A percentile compares a stretch with the other conserved stretches of the same genome.
phyloP scores from a whole-genome alignment of 2,888 invertebrate genomes.

The Elgonia sp. region DNA sequence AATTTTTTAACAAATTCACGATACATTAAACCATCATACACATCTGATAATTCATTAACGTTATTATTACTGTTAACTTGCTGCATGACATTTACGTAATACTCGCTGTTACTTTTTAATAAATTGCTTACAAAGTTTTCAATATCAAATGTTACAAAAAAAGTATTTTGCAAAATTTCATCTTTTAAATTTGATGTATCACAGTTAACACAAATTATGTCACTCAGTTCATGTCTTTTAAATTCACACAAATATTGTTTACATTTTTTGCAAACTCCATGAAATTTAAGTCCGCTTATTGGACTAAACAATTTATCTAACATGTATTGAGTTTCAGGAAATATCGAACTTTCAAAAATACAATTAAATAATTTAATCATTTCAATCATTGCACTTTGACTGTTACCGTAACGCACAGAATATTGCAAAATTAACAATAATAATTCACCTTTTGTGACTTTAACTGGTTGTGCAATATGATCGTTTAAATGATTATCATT shows the following conservation, averaged over 20 bases:
- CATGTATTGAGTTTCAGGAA: slow-evolving; percentile 15
- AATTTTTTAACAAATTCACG: slow-evolving; percentile 60
- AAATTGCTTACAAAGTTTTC: no score
- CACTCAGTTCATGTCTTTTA: slow-evolving; percentile 3
- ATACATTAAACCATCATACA: slow-evolving; percentile 65
- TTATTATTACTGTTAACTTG: no score
- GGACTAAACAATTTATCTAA: slow-evolving; percentile 32
- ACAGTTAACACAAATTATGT: slow-evolving; percentile 3
- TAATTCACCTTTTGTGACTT: slow-evolving; percentile 41
- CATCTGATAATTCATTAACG: slow-evolving; percentile 44
- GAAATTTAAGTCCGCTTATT: slow-evolving; percentile 19
- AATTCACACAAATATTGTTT: slow-evolving; percentile 32
- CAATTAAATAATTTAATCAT: slow-evolving; percentile 23
- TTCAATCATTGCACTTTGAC: slow-evolving; percentile 24
- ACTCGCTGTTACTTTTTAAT: no score
- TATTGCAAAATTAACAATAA: slow-evolving; percentile 22
- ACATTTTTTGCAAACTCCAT: slow-evolving; percentile 22
- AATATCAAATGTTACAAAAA: no score
- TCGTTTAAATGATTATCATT: slow-evolving; percentile 2
- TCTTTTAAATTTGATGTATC: not conserved
- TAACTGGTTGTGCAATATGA: not conserved
- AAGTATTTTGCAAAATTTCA: no score
- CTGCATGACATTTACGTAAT: no score
- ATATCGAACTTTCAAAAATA: slow-evolving; percentile 9
- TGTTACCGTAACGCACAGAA: slow-evolving; percentile 10